Evolutionary conservation across 2,888 invertebrate species (phyloP).

Genomic region (Nemotelus pantherinus): DNA sequence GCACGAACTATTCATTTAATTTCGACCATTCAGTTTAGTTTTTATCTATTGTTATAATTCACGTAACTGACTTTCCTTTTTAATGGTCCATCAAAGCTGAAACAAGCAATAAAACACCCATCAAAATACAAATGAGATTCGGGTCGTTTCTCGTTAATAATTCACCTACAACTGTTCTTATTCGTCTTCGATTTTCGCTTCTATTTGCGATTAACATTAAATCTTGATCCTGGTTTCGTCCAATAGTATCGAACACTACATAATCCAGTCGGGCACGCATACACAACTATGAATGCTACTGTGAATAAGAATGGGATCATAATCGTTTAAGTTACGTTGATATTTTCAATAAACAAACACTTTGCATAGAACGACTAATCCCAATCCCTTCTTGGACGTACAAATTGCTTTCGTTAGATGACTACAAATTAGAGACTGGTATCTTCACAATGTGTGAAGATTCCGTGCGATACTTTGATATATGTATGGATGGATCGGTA

Average conservation of each 20-base stretch:
- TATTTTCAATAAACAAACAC: constrained; percentile 44
- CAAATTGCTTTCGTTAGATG: constrained; percentile 44
- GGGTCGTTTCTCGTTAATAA: constrained; percentile 22
- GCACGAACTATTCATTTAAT: too few relatives aligned
- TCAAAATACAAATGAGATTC: not conserved
- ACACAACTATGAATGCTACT: not conserved
- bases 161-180: not conserved
- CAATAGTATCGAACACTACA: constrained; percentile 10
- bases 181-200: constrained; percentile 15
- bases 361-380: constrained; percentile 40
- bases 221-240: constrained; percentile 13
- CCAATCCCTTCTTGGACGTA: constrained; percentile 21
- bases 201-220: constrained; percentile 28
- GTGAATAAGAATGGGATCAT: constrained; percentile 31
- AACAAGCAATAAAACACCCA: not conserved
- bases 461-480: not conserved
- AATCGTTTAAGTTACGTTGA: constrained; percentile 41
- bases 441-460: constrained; percentile 18
- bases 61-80: not conserved
- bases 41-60: too few relatives aligned
- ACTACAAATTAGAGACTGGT: constrained; percentile 43
- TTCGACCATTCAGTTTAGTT: too few relatives aligned
- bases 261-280: too few relatives aligned
- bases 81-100: not conserved
- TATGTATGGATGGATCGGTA: not conserved